These are phyloP conservation scores for Maniola jurtina DNA, from an alignment of 1,140 invertebrate species.

Conservation along the genomic window DNA sequence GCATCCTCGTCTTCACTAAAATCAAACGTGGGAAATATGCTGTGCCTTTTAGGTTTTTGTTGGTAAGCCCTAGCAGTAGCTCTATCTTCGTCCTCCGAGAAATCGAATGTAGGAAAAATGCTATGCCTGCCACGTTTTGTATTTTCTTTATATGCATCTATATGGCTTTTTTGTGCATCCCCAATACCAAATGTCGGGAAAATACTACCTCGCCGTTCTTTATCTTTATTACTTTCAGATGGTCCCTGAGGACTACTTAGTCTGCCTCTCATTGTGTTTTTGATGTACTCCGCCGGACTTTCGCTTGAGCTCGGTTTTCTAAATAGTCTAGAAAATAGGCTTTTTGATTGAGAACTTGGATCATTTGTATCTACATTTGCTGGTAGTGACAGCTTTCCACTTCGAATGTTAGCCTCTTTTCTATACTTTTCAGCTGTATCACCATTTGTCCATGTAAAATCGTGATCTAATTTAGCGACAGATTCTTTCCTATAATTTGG, in stretches of 20 bases:
- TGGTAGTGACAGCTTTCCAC: conserved; percentile 66
- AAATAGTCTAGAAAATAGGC: conserved; percentile 57
- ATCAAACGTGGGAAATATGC: conserved; percentile 69
- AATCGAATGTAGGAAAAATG: conserved; percentile 68
- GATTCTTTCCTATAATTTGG: conserved; percentile 69
- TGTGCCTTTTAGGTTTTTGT: conserved; percentile 65
- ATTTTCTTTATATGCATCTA: conserved; percentile 57
- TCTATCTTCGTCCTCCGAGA: conserved; percentile 65
- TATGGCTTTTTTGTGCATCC: conserved; percentile 47
- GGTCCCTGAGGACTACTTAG: conserved; percentile 43
- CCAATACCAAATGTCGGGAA: conserved; percentile 52
- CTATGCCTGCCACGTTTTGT: conserved; percentile 62
- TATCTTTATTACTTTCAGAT: conserved; percentile 46
- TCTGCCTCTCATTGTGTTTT: conserved; percentile 62
- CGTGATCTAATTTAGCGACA: conserved; percentile 70
- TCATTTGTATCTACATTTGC: conserved; percentile 33
- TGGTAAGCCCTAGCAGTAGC: conserved; percentile 49
- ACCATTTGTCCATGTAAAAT: conserved; percentile 85
- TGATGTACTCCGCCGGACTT: conserved; percentile 59
- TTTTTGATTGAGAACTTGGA: conserved; percentile 45
- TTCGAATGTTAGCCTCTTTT: conserved; percentile 74
- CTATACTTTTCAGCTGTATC: conserved; percentile 80
- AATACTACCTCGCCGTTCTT: conserved; percentile 55
- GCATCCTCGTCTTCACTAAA: conserved; percentile 60
- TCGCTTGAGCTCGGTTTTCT: conserved; percentile 58